phyloP scores from a whole-genome alignment of 2,888 invertebrate genomes.

The Caradrina kadenii region DNA sequence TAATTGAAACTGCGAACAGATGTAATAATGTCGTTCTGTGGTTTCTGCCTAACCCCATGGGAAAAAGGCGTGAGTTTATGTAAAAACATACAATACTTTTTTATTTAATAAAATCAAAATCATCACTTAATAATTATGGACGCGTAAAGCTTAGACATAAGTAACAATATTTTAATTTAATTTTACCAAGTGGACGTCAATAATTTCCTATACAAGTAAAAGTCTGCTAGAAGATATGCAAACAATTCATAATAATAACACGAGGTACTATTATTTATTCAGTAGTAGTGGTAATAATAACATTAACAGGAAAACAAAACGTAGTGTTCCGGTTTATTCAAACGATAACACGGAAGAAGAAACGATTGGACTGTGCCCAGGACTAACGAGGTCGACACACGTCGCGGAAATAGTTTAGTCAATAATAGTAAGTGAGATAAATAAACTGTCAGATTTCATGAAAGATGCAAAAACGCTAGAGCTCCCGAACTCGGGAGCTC shows the following conservation, averaged over 20 bases:
- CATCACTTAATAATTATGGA: too few relatives aligned
- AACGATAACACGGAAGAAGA: slow-evolving; percentile 58
- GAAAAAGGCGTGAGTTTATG: too few relatives aligned
- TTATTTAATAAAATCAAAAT: too few relatives aligned
- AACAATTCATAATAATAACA: slow-evolving; percentile 14
- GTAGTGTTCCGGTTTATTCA: slow-evolving; percentile 49
- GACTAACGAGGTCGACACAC: slow-evolving; percentile 44
- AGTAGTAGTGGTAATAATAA: neutral
- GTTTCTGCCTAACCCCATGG: too few relatives aligned
- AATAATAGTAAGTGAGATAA: neutral
- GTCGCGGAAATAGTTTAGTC: slow-evolving; percentile 25
- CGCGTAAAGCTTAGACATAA: too few relatives aligned
- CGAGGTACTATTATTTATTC: neutral
- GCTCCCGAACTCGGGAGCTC: neutral
- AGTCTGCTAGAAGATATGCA: neutral
- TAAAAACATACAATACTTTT: too few relatives aligned
- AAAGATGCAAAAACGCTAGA: neutral
- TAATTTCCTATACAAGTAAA: neutral
- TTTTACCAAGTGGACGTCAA: neutral
- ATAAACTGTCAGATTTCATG: neutral
- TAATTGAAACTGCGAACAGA: neutral
- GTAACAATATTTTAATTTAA: too few relatives aligned
- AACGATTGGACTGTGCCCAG: slow-evolving; percentile 30
- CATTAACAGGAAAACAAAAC: slow-evolving; percentile 46
- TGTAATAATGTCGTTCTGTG: too few relatives aligned